Percentiles rank a stretch among this genome's conserved stretches.
Evolutionary conservation across 2,888 invertebrate genomes (phyloP).

Genomic region (Drosophila melanosoma): DNA sequence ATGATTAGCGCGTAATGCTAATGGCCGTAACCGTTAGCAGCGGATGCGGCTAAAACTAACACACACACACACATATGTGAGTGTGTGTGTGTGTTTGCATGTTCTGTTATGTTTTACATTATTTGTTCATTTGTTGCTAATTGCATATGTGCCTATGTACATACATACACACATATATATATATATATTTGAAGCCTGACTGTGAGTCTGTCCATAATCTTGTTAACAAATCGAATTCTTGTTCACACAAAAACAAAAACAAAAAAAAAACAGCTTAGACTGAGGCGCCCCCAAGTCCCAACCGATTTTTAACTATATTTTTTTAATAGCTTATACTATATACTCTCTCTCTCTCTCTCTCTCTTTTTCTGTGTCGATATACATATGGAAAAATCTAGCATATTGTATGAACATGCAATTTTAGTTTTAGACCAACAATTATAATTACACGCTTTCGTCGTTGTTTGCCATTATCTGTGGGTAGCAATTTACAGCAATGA

Average conservation of each 20-base stretch:
- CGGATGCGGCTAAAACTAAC: constrained; percentile 32
- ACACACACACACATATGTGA: neutral
- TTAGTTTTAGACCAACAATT: constrained; percentile 57
- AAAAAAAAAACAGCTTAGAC: constrained; percentile 39
- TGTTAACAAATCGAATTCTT: constrained; percentile 85
- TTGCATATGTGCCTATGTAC: constrained; percentile 43
- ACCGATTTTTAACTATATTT: constrained; percentile 31
- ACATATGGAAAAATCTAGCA: constrained; percentile 1
- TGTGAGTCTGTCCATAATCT: constrained; percentile 73
- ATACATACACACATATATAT: neutral
- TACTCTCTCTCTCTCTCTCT: neutral
- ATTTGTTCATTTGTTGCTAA: constrained; percentile 65
- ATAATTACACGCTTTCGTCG: constrained; percentile 55
- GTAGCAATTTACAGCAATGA: constrained; percentile 76
- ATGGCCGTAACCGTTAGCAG: constrained; percentile 38
- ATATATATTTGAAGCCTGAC: constrained; percentile 6
- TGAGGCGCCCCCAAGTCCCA: constrained; percentile 6
- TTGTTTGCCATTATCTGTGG: constrained; percentile 64
- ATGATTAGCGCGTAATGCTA: constrained; percentile 67
- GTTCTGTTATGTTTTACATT: constrained; percentile 72
- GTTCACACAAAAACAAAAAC: constrained; percentile 83
- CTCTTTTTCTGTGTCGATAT: no score
- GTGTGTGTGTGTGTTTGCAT: constrained; percentile 59
- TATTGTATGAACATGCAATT: constrained; percentile 69
- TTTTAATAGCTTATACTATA: constrained; percentile 14